A percentile compares a stretch with the other conserved stretches of the same genome.
phyloP scores from a whole-genome alignment of 2,113 vertebrate species.

The Myrmecophaga tridactyla region DNA sequence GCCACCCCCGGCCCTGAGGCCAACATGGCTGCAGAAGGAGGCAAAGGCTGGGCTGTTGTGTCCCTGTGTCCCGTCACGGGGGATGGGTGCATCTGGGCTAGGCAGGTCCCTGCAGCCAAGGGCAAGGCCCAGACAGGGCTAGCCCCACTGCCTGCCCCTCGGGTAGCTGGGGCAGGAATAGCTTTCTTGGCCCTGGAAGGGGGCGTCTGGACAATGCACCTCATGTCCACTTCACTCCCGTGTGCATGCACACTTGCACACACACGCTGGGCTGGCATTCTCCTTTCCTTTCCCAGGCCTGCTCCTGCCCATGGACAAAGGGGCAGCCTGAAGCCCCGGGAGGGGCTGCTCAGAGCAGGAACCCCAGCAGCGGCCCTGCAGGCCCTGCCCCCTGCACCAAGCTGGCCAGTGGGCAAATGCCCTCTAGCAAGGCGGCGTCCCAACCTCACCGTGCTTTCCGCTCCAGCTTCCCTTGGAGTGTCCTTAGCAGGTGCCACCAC shows the following conservation, averaged over 20 bases:
- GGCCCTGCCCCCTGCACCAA: too few relatives aligned
- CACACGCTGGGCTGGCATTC: neutral
- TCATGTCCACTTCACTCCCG: accelerated
- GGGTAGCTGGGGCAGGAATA: too few relatives aligned
- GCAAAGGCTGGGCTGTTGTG: neutral
- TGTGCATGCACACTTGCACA: accelerated
- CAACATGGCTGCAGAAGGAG: neutral
- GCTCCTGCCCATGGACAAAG: neutral
- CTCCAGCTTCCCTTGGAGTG: neutral
- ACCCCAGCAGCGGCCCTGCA: neutral
- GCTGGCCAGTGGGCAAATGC: neutral
- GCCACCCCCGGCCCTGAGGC: neutral
- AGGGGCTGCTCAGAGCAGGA: neutral
- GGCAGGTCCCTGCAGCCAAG: neutral
- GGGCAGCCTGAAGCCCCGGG: neutral
- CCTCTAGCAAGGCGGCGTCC: neutral
- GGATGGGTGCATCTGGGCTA: neutral
- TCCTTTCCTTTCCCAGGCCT: neutral
- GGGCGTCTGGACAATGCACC: neutral
- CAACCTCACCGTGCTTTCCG: neutral
- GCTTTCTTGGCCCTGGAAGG: neutral
- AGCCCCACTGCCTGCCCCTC: neutral
- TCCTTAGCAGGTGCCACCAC: too few relatives aligned
- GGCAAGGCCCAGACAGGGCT: neutral
- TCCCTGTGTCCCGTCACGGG: accelerated